These are phyloP conservation scores for Plusia festucae DNA, from an alignment of 2,888 invertebrate genomes.

Conservation along the genomic window DNA sequence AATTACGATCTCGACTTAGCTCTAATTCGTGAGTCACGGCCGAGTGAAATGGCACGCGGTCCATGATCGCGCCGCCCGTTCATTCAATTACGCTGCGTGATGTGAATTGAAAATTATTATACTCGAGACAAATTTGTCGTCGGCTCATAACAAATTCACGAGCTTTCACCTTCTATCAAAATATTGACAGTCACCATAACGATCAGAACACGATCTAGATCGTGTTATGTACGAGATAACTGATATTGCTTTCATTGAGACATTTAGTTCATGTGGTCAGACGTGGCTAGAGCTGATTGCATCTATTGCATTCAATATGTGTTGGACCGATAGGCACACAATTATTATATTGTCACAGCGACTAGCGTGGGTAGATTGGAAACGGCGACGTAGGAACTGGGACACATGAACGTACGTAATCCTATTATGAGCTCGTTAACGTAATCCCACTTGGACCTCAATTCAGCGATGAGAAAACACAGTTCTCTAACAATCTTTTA, in stretches of 20 bases:
- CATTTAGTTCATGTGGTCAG: constrained; percentile 62
- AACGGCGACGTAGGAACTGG: constrained; percentile 81
- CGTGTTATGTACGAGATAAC: constrained; percentile 67
- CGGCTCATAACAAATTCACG: constrained; percentile 63
- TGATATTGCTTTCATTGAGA: constrained; percentile 49
- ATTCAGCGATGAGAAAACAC: constrained; percentile 65
- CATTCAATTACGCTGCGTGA: constrained; percentile 84
- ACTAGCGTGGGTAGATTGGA: constrained; percentile 78
- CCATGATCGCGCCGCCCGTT: constrained; percentile 75
- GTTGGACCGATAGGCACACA: constrained; percentile 77
- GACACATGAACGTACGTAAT: constrained; percentile 83
- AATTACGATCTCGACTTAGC: constrained; percentile 85
- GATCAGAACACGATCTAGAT: constrained; percentile 60
- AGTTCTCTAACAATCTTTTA: constrained; percentile 54
- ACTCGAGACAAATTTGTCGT: constrained; percentile 72
- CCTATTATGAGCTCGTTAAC: constrained; percentile 87
- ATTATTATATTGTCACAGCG: constrained; percentile 85
- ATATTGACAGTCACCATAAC: constrained; percentile 63
- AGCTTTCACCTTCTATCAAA: constrained; percentile 79
- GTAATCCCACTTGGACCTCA: constrained; percentile 79
- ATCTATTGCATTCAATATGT: constrained; percentile 63
- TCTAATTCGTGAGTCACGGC: constrained; percentile 89
- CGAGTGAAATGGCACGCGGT: constrained; percentile 83
- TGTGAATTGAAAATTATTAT: constrained; percentile 79
- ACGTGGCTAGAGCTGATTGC: constrained; percentile 67